Evolutionary conservation across 2,797 vertebrate species (phyloP).

Genomic region (Poecilia velifera): DNA sequence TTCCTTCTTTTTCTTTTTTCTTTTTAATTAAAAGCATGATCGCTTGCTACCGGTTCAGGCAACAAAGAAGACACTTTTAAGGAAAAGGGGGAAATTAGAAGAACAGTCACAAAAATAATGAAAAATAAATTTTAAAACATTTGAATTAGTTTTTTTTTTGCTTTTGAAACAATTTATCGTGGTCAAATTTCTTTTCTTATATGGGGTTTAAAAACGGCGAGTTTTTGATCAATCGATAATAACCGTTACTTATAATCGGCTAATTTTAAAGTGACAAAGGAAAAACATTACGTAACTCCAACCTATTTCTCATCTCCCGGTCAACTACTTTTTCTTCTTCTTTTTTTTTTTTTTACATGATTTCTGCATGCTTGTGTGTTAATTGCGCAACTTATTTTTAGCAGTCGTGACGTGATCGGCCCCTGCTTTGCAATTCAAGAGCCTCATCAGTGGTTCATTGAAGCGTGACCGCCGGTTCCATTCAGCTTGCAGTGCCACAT

Average conservation of each 20-base stretch:
- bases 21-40: not conserved
- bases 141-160: not conserved
- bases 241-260: not conserved
- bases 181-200: not conserved
- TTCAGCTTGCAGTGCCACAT: conserved; percentile 27
- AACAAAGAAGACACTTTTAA: not conserved
- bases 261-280: not conserved
- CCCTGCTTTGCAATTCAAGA: conserved; percentile 56
- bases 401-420: conserved; percentile 48
- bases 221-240: not conserved
- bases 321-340: not conserved
- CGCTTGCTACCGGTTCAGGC: not conserved
- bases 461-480: conserved; percentile 36
- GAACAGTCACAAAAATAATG: not conserved
- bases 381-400: conserved; percentile 57
- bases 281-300: not conserved
- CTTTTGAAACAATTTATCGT: not conserved
- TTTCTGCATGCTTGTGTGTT: conserved; percentile 34
- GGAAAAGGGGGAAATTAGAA: not conserved
- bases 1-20: not conserved
- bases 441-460: conserved; percentile 44
- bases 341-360: not conserved
- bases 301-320: not conserved
- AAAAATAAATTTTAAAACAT: not conserved
- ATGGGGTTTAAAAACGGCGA: not conserved